Evolutionary conservation across 1,140 invertebrate species (phyloP), one percentile per base, ranked within the genome.

Genomic region (Neocloeon triangulifer): DNA sequence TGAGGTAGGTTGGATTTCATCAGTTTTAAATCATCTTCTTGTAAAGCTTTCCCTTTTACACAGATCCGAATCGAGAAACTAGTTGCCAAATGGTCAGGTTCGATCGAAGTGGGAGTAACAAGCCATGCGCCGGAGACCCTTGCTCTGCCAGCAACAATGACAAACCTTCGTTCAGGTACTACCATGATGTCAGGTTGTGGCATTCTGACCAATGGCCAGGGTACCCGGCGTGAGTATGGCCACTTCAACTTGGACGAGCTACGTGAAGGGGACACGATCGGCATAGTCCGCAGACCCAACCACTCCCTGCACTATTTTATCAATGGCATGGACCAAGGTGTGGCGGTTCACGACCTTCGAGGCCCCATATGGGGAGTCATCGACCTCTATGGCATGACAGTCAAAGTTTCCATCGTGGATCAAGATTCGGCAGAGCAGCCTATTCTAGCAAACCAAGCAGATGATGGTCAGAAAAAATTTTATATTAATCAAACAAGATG

Each of bases 171-270:
- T 34, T 79, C 77, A 10, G 86, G 88, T 2, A 92, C 86, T 2
- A 86, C 86, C 3, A 92, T 95, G 80, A 92, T 95, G 85, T 91
- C 84, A 21, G 86, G 88, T 1, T 86, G 81, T 58, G 86, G 86
- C 22, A 91, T 95, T 41, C 55, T 92, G 3, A 79, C 84, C 5
- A 92, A 92, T 54, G 86, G 86, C 3, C 86, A 91, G 55, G 85
- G 84, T 3, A 88, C 79, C 2, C 68, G 80, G 35, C 61, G 81
- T 19, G 84, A 92, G 50, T 94, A 95, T 53, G 86, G 85, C 0
- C 73, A 88, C 54, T 89, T 84, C 43, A 94, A 94, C 56, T 59
- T 95, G 32, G 88, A 95, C 56, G 84, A 94, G 55, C 56, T 94
- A 1, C 66, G 73, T 43, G 81, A 89, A 56, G 84, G 82, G 0